Evolutionary conservation across 2,797 vertebrate genomes (phyloP), one percentile per base, ranked within the genome.

Genomic region (Lepus oiostolus): DNA sequence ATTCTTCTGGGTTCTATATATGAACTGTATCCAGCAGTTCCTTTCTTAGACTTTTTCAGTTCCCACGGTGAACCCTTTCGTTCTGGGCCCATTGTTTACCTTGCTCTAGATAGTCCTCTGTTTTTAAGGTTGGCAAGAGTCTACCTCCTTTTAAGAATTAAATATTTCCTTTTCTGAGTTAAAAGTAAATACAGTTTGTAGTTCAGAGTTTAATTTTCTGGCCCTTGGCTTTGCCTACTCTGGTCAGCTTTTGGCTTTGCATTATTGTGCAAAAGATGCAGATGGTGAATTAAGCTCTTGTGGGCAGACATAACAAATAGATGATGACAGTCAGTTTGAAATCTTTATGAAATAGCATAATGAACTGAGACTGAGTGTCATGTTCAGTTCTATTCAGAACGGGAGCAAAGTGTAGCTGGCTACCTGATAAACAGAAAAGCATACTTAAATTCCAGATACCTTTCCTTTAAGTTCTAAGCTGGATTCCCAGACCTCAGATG

Each of bases 111-210:
- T 90, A 58, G 16, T 32, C 71, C 63, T 22, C 26, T 28, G 13
- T 94, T 94, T 58, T 95, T 91, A 72, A 79, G 42, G 28, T 38
- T 79, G 52, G 16, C 52, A 47, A 50, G n/a, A 88, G 19, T 92
- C 65, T 38, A 7, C 26, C 7, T 21, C 68, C 5, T 77, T 63
- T 19, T 47, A 80, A 88, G 79, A 88, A 68, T 7, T 42, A 67
- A 74, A 4, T 80, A n/a, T 13, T 84, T 2, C 19, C 26, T 8
- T 93, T 93, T n/a, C 67, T 95, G 38, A 16, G 28, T 72, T 86
- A 67, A 76, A 89, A 93, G 28, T 50, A 83, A 92, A 86, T 62
- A 38, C 0, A 67, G 28, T 58, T 52, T 38, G 7, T 91, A 71
- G 24, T 71, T 65, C n/a, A 92, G 80, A 35, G 38, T 72, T 38